A percentile compares a stretch with the other conserved stretches of the same genome.
Conservation (phyloP, 2,797 vertebrate species). For the Alectoris magna region DNA sequence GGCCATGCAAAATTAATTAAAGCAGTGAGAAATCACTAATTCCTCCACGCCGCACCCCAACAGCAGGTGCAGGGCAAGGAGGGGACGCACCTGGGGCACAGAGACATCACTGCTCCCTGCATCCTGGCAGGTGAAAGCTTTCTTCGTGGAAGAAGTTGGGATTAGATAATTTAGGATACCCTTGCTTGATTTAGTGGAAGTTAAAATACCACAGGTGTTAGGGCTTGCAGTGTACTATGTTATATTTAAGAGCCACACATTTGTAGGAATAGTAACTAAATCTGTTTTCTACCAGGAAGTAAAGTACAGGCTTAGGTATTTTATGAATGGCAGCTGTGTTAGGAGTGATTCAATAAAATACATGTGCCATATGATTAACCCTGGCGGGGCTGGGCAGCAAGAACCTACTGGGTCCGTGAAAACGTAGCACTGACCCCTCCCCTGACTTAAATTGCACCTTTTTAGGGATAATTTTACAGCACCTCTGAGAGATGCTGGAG, state of each 20-base stretch:
- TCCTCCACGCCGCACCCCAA: background rate
- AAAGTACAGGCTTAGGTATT: background rate
- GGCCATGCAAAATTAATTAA: background rate
- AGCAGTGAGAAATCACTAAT: background rate
- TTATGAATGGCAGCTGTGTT: background rate
- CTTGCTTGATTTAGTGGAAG: background rate
- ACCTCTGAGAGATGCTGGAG: too few relatives aligned
- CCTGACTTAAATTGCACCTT: background rate
- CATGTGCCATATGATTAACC: background rate
- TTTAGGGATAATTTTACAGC: too few relatives aligned
- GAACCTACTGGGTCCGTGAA: too few relatives aligned
- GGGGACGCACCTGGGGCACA: background rate
- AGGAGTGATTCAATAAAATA: background rate
- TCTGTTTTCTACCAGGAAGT: background rate
- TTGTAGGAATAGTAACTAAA: background rate
- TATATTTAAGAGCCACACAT: background rate
- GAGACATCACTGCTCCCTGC: background rate
- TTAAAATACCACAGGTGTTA: background rate
- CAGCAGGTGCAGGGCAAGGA: background rate
- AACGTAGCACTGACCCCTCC: background rate
- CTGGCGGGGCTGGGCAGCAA: background rate
- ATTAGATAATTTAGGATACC: background rate
- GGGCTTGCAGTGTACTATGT: background rate
- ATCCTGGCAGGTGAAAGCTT: fast-evolving
- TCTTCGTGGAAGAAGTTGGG: fast-evolving